Evolutionary conservation across 1,140 invertebrate species (phyloP), one percentile per base, ranked within the genome.

Genomic region (Phocides pigmalion): DNA sequence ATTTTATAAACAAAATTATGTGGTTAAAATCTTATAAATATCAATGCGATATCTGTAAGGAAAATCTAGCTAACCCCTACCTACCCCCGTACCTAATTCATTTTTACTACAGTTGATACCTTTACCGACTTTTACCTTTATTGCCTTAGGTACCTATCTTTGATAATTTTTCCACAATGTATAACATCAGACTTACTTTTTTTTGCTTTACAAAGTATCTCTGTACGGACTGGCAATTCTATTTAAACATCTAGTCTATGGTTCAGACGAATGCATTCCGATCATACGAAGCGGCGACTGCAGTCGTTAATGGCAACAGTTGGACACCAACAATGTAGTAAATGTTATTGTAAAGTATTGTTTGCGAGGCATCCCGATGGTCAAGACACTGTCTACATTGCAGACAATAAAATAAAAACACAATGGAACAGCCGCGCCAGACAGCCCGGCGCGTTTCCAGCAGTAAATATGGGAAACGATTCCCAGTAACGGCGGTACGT

Each of bases 331-430:
- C 53, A 58, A 32, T 58, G 53, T 17, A 44, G 39, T 58, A 58
- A 44, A 28, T 37, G 39, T 44, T 56, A 56, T 44, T 56, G 39
- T 56, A 44, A 56, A 3, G 39, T 44, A 56, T 56, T 56, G 53
- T 56, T 17, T 14, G 51, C 50, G 35, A 44, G 39, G 51, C 37
- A 42, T 54, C 39, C 53, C 53, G 39, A 56, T 42, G 53, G 6
- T 39, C 53, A 28, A 56, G 53, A 56, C 44, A 56, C 19, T 20
- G 39, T 16, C 17, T n/a, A 17, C 53, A 14, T 20, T 39, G 50
- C 17, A 41, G 19, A 56, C 53, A 42, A 42, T 42, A 56, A 44
- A 56, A 56, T n/a, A 56, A 56, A 56, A 56, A 56, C 37, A 54
- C 51, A 54, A 54, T 25, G 51, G 14, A 35, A 8, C 17, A 15